phyloP scores from a whole-genome alignment of 2,113 vertebrate species.

The Menidia beryllina region DNA sequence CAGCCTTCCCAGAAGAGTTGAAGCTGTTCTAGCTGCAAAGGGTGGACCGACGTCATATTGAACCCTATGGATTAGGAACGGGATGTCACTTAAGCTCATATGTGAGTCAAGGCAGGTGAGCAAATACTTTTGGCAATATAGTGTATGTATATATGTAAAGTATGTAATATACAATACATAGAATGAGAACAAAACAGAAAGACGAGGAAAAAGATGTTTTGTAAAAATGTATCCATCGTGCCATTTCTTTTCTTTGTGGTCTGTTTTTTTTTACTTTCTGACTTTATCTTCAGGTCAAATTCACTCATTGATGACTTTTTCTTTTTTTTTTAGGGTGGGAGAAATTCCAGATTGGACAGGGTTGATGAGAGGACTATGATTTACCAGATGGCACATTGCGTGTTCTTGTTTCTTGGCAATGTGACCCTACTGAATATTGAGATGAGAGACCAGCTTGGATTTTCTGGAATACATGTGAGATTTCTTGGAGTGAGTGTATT shows the following conservation, averaged over 20 bases:
- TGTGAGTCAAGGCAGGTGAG: no score
- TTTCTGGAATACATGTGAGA: slow-evolving; percentile 57
- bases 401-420: slow-evolving; percentile 77
- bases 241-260: slow-evolving; percentile 40
- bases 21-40: no score
- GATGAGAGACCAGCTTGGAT: slow-evolving; percentile 75
- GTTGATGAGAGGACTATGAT: slow-evolving; percentile 69
- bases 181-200: slow-evolving; percentile 3
- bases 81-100: no score
- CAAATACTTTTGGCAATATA: no score
- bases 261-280: slow-evolving; percentile 46
- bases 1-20: no score
- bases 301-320: slow-evolving; percentile 53
- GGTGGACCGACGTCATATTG: no score
- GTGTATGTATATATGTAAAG: no score
- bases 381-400: slow-evolving; percentile 82
- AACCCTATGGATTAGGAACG: no score
- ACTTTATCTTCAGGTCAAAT: slow-evolving; percentile 54
- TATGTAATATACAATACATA: no score
- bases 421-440: slow-evolving; percentile 78
- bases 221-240: neutral
- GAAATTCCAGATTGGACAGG: slow-evolving; percentile 72
- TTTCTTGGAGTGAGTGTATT: slow-evolving; percentile 57
- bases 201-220: neutral
- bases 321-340: slow-evolving; percentile 23